Evolutionary conservation across 2,797 vertebrate species (phyloP), one percentile per base, ranked within the genome.

Genomic region (Myiotriccus ornatus): DNA sequence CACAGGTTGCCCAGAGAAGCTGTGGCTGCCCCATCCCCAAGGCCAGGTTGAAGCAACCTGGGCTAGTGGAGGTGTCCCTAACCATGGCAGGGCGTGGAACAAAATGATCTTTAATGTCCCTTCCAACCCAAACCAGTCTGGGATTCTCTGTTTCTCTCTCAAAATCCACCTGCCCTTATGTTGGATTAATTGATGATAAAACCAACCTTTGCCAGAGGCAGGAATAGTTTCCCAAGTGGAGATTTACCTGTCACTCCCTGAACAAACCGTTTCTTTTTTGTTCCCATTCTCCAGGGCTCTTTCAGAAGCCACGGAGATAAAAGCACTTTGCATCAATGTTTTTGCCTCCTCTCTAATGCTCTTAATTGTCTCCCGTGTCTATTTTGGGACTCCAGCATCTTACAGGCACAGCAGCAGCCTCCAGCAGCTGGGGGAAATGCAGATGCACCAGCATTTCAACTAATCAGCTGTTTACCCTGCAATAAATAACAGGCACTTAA

Each of bases 361-460:
- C 86, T 67, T 76, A 84, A 95, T 95, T 94, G 93, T 91, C 93
- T 96, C 90, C 82, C 62, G 2, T 77, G 71, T 95, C 97, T 97
- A 90, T 97, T 97, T 97, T 95, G 84, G 93, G 94, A 27, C 6
- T 0, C 43, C 93, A 67, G 35, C 87, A 55, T 95, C 94, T 93
- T 10, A 1, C 78, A 94, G 95, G 87, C 96, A 30, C 81, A 78
- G 84, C 94, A 96, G 94, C 74, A 94, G 94, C 94, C 95, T 94
- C 76, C 60, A 63, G 93, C 97, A 97, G 97, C 96, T 95, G 97
- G 95, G 95, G 95, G 83, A 63, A 73, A 93, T 81, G 94, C 93
- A 81, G 94, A 94, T 52, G 73, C 85, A 87, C 43, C 37, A 63
- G 82, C 62, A 3, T 71, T 93, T 62, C 46, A 86, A 23, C 92